These are phyloP conservation scores for Trichosurus vulpecula DNA, from an alignment of 2,797 vertebrate species.

Conservation along the genomic window DNA sequence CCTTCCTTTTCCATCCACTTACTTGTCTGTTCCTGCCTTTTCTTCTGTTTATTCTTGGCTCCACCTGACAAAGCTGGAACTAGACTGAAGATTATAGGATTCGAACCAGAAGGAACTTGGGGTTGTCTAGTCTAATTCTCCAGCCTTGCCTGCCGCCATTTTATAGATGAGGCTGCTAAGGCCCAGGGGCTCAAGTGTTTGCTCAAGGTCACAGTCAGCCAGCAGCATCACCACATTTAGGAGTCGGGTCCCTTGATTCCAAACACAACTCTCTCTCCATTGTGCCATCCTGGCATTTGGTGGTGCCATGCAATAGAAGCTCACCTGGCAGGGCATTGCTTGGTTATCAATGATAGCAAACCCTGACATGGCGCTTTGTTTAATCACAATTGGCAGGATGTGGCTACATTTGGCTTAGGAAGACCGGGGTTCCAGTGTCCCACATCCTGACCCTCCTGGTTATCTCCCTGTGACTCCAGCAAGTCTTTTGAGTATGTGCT, in stretches of 20 bases:
- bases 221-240: neutral
- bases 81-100: neutral
- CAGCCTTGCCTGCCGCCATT: neutral
- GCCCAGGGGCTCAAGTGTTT: neutral
- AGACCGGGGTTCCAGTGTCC: neutral
- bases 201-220: neutral
- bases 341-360: neutral
- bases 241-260: neutral
- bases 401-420: neutral
- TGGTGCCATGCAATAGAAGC: neutral
- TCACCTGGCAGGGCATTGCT: neutral
- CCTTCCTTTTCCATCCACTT: neutral
- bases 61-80: neutral
- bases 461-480: neutral
- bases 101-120: neutral
- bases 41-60: neutral
- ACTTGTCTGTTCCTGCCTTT: constrained; percentile 4
- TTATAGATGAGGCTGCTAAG: neutral
- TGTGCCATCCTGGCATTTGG: neutral
- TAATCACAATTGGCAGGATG: neutral
- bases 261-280: neutral
- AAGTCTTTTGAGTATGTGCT: no score
- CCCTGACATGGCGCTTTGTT: neutral
- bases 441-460: neutral
- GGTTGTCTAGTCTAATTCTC: neutral